These are phyloP conservation scores for Trichechus manatus DNA, from an alignment of 2,113 vertebrate species.

Conservation along the genomic window DNA sequence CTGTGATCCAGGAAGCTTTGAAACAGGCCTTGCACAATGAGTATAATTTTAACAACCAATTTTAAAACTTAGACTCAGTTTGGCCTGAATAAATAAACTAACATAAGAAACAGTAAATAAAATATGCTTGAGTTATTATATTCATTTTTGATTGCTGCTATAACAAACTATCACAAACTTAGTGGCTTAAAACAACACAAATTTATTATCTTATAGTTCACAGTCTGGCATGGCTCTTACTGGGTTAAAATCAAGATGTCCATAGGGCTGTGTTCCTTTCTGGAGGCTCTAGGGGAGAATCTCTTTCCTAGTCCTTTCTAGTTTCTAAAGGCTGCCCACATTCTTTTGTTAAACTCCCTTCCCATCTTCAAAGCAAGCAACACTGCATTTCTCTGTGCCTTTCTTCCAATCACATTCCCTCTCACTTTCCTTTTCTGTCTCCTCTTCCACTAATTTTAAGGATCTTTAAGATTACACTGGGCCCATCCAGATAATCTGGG, in stretches of 20 bases:
- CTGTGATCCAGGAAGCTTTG: not conserved
- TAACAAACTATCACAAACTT: not conserved
- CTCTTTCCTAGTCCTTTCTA: not conserved
- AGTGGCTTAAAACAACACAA: not conserved
- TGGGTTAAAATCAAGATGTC: not conserved
- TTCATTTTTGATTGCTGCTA: slow-evolving; percentile 3
- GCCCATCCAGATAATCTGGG: not conserved
- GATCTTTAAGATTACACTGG: not conserved
- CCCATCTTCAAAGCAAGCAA: slow-evolving; percentile 38
- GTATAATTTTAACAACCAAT: slow-evolving; percentile 10
- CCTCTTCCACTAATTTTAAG: not conserved
- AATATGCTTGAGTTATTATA: not conserved
- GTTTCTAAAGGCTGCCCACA: not conserved
- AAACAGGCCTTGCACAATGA: not conserved
- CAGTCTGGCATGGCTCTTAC: not conserved
- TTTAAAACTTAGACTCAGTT: too few species aligned
- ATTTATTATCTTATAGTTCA: too few species aligned
- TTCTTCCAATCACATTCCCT: slow-evolving; percentile 5
- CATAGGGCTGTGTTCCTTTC: not conserved
- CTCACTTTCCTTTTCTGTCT: slow-evolving; percentile 22
- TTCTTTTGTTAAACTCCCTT: not conserved
- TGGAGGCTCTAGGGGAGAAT: too few species aligned
- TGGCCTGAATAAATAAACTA: slow-evolving; percentile 39
- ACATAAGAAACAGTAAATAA: not conserved
- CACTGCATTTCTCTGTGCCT: not conserved